Percentiles rank a stretch among this genome's conserved stretches.
Evolutionary conservation across 2,888 invertebrate species (phyloP).

Genomic region (Cerastis rubricosa): DNA sequence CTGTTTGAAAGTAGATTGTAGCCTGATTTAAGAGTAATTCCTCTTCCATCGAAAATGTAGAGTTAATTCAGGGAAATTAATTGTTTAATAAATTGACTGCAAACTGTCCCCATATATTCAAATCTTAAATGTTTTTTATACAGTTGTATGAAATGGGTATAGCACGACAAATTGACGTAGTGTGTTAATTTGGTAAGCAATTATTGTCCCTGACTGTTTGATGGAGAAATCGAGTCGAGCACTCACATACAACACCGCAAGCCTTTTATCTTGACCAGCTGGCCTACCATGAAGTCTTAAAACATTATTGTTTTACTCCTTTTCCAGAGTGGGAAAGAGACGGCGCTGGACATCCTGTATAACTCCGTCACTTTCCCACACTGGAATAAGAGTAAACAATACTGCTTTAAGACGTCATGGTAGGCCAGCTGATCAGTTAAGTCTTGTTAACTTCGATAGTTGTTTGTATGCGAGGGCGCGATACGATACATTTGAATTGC

Average conservation of each 20-base stretch:
- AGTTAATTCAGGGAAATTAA: background rate
- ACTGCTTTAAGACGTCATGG: too few relatives aligned
- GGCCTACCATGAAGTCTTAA: too few relatives aligned
- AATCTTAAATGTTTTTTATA: background rate
- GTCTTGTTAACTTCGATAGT: background rate
- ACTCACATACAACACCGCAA: background rate
- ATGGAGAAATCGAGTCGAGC: background rate
- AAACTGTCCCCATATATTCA: background rate
- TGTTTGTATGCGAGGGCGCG: background rate
- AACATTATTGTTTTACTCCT: too few relatives aligned
- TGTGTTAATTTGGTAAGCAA: background rate
- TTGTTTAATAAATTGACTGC: background rate
- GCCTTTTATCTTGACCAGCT: background rate
- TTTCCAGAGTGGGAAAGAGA: too few relatives aligned
- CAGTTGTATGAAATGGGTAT: background rate
- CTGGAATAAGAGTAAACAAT: too few relatives aligned
- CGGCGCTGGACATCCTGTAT: too few relatives aligned
- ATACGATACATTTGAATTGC: background rate
- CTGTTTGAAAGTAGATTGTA: conserved; percentile 12
- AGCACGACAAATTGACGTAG: background rate
- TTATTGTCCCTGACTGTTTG: background rate
- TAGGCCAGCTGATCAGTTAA: background rate
- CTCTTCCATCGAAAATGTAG: conserved; percentile 17
- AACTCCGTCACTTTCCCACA: too few relatives aligned
- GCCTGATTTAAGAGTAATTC: background rate